Evolutionary conservation across 2,888 invertebrate genomes (phyloP).

Genomic region (Chirona hameri): DNA sequence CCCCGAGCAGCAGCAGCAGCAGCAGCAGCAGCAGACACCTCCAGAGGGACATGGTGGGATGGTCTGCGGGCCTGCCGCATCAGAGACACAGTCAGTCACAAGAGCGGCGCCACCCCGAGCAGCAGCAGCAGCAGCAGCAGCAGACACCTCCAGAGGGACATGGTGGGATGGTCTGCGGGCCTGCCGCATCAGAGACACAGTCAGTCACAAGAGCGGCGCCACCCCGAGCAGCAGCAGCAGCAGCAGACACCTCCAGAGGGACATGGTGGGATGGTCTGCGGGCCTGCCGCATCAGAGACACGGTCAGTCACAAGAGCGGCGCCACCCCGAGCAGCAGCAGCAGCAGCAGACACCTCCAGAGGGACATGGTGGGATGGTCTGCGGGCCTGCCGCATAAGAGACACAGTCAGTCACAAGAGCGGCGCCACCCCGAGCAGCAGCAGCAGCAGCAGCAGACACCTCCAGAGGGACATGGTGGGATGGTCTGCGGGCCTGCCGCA

Average conservation of each 20-base stretch:
- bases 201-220: neutral
- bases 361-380: constrained; percentile 29
- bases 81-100: too few species aligned
- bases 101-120: neutral
- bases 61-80: constrained; percentile 32
- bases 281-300: constrained; percentile 25
- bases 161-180: constrained; percentile 31
- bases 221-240: neutral
- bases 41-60: constrained; percentile 23
- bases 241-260: neutral
- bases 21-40: neutral
- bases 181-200: constrained; percentile 13
- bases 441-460: constrained; percentile 1
- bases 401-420: neutral
- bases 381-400: constrained; percentile 30
- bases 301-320: neutral
- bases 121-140: neutral
- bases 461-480: constrained; percentile 14
- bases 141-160: neutral
- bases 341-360: neutral
- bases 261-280: constrained; percentile 32
- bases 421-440: neutral
- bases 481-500: constrained; percentile 33
- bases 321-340: neutral
- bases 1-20: neutral